A percentile compares a stretch with the other conserved stretches of the same genome.
These are phyloP conservation scores for Buathra laborator DNA, from an alignment of 2,888 invertebrate genomes.

Conservation along the genomic window DNA sequence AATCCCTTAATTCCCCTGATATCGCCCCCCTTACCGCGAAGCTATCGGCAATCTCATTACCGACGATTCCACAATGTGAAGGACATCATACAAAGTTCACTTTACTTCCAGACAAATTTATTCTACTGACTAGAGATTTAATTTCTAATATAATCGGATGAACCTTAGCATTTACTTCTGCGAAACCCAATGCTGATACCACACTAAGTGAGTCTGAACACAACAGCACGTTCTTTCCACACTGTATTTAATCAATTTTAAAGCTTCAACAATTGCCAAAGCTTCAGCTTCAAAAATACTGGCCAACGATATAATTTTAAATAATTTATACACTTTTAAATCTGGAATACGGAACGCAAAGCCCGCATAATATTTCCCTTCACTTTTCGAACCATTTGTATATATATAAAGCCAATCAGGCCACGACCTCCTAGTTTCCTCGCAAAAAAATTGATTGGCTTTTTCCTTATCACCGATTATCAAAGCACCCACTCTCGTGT, in stretches of 20 bases:
- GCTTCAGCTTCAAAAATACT: constrained; percentile 26
- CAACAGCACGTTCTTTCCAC: not conserved
- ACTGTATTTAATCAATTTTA: not conserved
- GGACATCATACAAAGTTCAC: not conserved
- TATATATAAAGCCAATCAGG: not conserved
- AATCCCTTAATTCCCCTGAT: not conserved
- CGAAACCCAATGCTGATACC: not conserved
- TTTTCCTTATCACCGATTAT: too few species aligned
- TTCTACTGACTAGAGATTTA: constrained; percentile 13
- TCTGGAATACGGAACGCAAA: constrained; percentile 1
- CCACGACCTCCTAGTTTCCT: not conserved
- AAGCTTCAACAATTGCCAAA: constrained; percentile 18
- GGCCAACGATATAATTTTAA: not conserved
- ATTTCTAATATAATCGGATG: constrained; percentile 1
- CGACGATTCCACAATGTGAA: not conserved
- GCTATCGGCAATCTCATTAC: not conserved
- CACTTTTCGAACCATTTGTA: constrained; percentile 15
- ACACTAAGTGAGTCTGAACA: constrained; percentile 1
- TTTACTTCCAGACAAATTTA: not conserved
- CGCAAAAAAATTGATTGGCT: too few species aligned
- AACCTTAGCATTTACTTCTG: not conserved
- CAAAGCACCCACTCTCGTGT: not conserved
- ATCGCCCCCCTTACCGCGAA: not conserved
- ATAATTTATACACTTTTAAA: not conserved
- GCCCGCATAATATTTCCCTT: not conserved